Evolutionary conservation across 2,797 vertebrate species (phyloP).

Genomic region (Apogon talboti): DNA sequence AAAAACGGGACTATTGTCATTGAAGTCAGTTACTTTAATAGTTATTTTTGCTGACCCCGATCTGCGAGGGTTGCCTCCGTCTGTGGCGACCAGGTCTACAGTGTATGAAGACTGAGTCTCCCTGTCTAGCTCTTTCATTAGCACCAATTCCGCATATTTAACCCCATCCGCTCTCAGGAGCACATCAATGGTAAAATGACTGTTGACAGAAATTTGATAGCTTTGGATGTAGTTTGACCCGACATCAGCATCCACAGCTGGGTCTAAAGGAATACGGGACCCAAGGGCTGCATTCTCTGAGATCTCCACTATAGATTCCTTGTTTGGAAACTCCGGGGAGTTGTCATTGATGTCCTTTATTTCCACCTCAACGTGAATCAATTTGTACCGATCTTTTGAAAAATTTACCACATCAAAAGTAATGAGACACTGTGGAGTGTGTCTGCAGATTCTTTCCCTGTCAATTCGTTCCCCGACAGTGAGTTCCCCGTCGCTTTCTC

Average conservation of each 20-base stretch:
- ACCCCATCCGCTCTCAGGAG: constrained; percentile 94
- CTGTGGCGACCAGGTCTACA: constrained; percentile 91
- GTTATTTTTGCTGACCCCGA: constrained; percentile 89
- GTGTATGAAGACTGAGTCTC: constrained; percentile 89
- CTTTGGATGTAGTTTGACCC: constrained; percentile 93
- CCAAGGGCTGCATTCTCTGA: constrained; percentile 90
- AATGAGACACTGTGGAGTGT: constrained; percentile 88
- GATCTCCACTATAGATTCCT: constrained; percentile 90
- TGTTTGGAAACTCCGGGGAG: constrained; percentile 89
- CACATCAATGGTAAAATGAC: constrained; percentile 93
- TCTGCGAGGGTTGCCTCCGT: constrained; percentile 88
- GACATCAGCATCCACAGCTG: constrained; percentile 90
- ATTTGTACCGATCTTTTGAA: constrained; percentile 90
- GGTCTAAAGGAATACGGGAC: constrained; percentile 90
- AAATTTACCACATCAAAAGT: constrained; percentile 95
- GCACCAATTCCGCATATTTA: constrained; percentile 93
- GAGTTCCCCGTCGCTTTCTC: constrained; percentile 93
- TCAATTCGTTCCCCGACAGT: constrained; percentile 91
- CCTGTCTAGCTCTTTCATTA: constrained; percentile 93
- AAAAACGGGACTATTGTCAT: constrained; percentile 94
- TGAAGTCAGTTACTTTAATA: constrained; percentile 92
- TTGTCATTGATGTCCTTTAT: constrained; percentile 95
- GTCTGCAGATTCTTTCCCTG: constrained; percentile 90
- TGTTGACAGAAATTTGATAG: constrained; percentile 92
- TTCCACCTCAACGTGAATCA: constrained; percentile 95